These are phyloP conservation scores for Pterocles burchelli DNA, from an alignment of 2,113 vertebrate genomes.

Conservation along the genomic window DNA sequence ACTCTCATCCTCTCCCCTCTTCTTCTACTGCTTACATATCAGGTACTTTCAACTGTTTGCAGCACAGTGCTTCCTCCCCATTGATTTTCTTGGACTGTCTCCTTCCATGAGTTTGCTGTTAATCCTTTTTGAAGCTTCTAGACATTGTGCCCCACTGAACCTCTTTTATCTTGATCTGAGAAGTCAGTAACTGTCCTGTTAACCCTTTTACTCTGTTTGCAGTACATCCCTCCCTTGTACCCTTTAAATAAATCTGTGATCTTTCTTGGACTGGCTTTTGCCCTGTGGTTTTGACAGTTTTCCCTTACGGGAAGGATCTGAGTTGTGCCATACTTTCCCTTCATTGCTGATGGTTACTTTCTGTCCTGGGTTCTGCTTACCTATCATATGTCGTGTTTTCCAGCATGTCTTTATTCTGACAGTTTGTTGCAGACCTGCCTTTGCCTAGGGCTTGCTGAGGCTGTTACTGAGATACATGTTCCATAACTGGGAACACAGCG, in stretches of 20 bases:
- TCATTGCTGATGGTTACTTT: not conserved
- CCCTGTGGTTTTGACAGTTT: not conserved
- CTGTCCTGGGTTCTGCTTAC: not conserved
- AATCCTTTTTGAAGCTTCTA: not conserved
- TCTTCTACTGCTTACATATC: fast-evolving
- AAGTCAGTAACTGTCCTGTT: not conserved
- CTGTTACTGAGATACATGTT: not conserved
- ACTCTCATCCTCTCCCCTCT: not conserved
- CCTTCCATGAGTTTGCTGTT: not conserved
- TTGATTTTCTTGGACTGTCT: not conserved
- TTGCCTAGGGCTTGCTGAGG: not conserved
- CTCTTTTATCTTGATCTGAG: not conserved
- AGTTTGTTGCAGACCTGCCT: not conserved
- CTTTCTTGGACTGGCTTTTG: not conserved
- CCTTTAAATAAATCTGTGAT: fast-evolving
- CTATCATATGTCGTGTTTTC: not conserved
- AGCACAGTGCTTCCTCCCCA: not conserved
- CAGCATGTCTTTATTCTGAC: not conserved
- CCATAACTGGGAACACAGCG: not conserved
- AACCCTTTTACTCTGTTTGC: not conserved
- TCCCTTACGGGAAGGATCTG: not conserved
- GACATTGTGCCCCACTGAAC: not conserved
- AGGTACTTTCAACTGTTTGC: not conserved
- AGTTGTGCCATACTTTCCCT: not conserved
- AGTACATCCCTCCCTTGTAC: not conserved